phyloP scores from a whole-genome alignment of 2,113 vertebrate genomes.

The Sphaerodactylus townsendi region DNA sequence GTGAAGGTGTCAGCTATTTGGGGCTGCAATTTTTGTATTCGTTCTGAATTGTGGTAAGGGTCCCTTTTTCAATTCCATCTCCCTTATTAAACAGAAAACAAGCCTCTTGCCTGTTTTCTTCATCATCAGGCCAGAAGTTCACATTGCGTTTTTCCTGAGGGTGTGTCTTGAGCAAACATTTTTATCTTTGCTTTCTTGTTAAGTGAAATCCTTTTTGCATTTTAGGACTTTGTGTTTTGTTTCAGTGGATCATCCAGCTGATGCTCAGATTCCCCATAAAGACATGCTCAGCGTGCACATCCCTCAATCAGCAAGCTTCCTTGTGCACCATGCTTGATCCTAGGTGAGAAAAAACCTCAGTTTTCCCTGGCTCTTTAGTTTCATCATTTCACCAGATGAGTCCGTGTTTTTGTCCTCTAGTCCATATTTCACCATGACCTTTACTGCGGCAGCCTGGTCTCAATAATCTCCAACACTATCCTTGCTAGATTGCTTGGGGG shows the following conservation, averaged over 20 bases:
- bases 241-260: conserved; percentile 44
- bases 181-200: not conserved
- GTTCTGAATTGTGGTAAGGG: not conserved
- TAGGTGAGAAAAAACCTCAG: not conserved
- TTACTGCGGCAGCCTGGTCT: not conserved
- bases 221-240: conserved; percentile 44
- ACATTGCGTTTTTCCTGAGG: not conserved
- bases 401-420: not conserved
- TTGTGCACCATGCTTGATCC: not conserved
- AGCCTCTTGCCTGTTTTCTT: not conserved
- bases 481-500: not conserved
- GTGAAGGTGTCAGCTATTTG: not conserved
- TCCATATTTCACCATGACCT: not conserved
- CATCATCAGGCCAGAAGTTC: not conserved
- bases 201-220: conserved; percentile 51
- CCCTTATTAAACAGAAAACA: not conserved
- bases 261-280: not conserved
- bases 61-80: not conserved
- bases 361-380: not conserved
- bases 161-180: not conserved
- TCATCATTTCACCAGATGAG: not conserved
- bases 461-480: not conserved
- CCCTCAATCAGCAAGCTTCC: not conserved
- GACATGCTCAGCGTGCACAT: fast-evolving
- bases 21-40: not conserved